These are phyloP conservation scores for Bursaphelenchus okinawaensis DNA, from an alignment of 2,888 invertebrate species.

Conservation along the genomic window DNA sequence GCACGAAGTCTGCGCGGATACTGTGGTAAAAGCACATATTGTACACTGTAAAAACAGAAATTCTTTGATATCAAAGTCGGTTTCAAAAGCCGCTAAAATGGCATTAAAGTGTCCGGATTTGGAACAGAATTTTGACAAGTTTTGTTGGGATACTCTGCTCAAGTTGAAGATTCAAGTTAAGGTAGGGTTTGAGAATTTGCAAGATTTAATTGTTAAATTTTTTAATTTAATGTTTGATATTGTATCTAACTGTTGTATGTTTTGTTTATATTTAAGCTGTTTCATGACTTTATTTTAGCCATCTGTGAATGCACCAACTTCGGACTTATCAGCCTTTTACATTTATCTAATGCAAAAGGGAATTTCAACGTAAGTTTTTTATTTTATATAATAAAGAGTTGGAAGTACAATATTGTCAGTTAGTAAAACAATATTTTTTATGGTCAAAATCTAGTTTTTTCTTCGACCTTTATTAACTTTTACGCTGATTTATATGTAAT, in stretches of 20 bases:
- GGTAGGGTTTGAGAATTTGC: conserved; percentile 18
- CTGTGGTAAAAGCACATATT: conserved; percentile 51
- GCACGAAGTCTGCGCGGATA: conserved; percentile 45
- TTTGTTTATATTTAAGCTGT: no score
- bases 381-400: background rate
- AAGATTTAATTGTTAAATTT: background rate
- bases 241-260: background rate
- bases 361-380: conserved; percentile 30
- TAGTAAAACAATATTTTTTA: background rate
- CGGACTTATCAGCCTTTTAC: conserved; percentile 49
- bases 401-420: background rate
- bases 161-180: conserved; percentile 44
- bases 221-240: conserved; percentile 4
- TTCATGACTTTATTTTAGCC: conserved; percentile 16
- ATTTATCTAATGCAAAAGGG: conserved; percentile 41
- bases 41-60: conserved; percentile 50
- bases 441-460: background rate
- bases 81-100: conserved; percentile 46
- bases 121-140: conserved; percentile 51
- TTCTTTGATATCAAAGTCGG: conserved; percentile 48
- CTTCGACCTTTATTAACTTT: background rate
- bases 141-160: conserved; percentile 56
- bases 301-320: conserved; percentile 13
- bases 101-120: conserved; percentile 46
- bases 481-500: background rate